A percentile compares a stretch with the other conserved stretches of the same genome.
Evolutionary conservation across 1,140 invertebrate genomes (phyloP).

Genomic region (Camponotus vicinus): DNA sequence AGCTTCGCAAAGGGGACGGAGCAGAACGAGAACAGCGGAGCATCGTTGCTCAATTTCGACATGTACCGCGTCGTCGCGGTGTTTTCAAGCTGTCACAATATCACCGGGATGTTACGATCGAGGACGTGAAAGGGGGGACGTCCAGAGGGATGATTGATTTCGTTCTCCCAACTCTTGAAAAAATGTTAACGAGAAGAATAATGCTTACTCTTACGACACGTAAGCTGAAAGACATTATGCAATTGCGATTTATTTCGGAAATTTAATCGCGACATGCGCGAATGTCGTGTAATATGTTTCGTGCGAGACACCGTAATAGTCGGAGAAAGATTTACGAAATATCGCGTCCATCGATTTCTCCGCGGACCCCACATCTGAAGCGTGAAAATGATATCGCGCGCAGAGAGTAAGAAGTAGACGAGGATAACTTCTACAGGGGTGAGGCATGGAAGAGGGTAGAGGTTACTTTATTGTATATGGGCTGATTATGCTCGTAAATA

Average conservation of each 20-base stretch:
- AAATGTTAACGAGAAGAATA: conserved; percentile 14
- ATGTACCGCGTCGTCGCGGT: conserved; percentile 61
- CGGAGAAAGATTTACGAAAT: conserved; percentile 5
- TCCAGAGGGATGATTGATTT: conserved; percentile 63
- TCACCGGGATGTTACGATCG: conserved; percentile 30
- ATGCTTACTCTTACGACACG: neutral
- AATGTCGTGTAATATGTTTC: neutral
- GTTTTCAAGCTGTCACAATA: conserved; percentile 72
- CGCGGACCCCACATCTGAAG: neutral
- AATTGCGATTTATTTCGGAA: conserved; percentile 2
- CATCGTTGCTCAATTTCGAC: conserved; percentile 57
- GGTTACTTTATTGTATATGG: conserved; percentile 76
- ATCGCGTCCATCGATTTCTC: conserved; percentile 32
- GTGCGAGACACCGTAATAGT: neutral
- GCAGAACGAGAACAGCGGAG: conserved; percentile 45
- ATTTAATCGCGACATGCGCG: neutral
- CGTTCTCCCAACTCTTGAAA: conserved; percentile 23
- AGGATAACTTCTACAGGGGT: neutral
- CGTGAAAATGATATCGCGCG: conserved; percentile 50
- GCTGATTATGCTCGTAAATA: conserved; percentile 81
- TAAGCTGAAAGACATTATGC: neutral
- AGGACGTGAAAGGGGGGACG: conserved; percentile 49
- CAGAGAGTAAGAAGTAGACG: conserved; percentile 20
- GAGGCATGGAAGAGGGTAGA: conserved; percentile 2
- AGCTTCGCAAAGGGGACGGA: conserved; percentile 37